Base-by-base conservation (phyloP, 2,888 invertebrate species). In the Sphaeridia pumilis region DNA sequence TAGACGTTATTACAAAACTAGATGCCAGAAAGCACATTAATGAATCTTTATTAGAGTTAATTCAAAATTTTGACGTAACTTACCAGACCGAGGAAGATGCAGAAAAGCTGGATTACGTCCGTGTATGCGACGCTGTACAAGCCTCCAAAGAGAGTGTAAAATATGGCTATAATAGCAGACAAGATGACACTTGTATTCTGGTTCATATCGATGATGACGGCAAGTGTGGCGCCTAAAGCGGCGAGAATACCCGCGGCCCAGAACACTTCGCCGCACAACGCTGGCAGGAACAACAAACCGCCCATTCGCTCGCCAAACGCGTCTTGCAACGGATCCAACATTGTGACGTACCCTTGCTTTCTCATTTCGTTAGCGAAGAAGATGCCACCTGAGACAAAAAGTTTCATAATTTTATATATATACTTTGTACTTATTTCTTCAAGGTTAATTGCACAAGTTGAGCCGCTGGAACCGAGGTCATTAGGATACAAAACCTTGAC, bases 41-140 rank as follows among this genome's bases (percentile, higher is more conserved):
- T n/a, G n/a, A n/a, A n/a, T n/a, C n/a, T n/a, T n/a, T n/a, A n/a
- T n/a, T n/a, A n/a, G n/a, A n/a, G n/a, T 31, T 31, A 31, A 31
- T 31, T 31, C 31, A 31, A 14, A 7, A 31, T 31, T 31, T 31
- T n/a, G n/a, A n/a, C n/a, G n/a, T n/a, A 5, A 56, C 72, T 71
- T 62, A 79, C 80, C 71, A 83, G 69, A 46, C 82, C 82, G 53
- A 80, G 67, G 64, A 79, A 74, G 58, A 82, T 81, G 68, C 78
- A 81, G 62, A 77, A 74, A 38, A 82, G 72, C 67, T 82, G 81
- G 52, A 81, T 74, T 52, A 79, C 80, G 66, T 82, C 81, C n/a
- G 82, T 82, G 69, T 81, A 82, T 1, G 82, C 80, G 20, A 83
- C 81, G 17, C 80, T 78, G 67, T 81, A 82, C 36, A 83, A 72